phyloP scores from a whole-genome alignment of 2,888 invertebrate genomes.

The Metacarcinus magister region DNA sequence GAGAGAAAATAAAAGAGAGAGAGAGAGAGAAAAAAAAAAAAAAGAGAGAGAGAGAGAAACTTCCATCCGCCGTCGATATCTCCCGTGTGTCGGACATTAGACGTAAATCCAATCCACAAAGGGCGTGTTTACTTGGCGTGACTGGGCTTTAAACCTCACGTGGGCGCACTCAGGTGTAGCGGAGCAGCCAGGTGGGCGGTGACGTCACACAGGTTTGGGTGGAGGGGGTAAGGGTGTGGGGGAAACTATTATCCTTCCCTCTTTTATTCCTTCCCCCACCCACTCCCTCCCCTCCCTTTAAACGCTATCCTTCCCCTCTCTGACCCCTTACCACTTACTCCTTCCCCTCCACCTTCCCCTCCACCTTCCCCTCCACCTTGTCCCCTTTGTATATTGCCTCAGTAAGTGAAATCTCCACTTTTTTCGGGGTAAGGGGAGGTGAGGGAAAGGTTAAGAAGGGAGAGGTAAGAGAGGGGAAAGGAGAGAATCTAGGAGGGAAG shows the following conservation, averaged over 20 bases:
- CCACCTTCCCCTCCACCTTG: not conserved
- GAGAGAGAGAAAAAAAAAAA: not conserved
- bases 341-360: not conserved
- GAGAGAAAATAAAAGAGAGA: conserved; percentile 17
- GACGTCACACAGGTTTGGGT: not conserved
- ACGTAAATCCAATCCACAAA: conserved; percentile 41
- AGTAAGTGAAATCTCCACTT: not conserved
- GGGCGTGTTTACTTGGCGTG: not conserved
- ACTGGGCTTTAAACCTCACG: conserved; percentile 36
- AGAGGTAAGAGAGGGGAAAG: not conserved
- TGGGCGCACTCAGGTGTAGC: conserved; percentile 47
- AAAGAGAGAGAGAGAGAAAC: not conserved
- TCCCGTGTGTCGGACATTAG: conserved; percentile 34
- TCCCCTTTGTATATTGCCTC: not conserved
- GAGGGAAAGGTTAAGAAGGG: not conserved
- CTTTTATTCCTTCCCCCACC: not conserved
- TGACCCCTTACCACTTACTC: not conserved
- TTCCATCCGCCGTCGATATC: not conserved
- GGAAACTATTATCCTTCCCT: not conserved
- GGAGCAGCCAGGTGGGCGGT: not conserved
- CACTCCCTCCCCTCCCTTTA: not conserved
- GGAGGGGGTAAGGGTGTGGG: not conserved
- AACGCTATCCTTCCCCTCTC: not conserved
- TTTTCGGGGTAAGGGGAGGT: not conserved
- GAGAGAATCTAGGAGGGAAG: not conserved